Conservation (phyloP, 2,113 vertebrate genomes). For the Pavo muticus region DNA sequence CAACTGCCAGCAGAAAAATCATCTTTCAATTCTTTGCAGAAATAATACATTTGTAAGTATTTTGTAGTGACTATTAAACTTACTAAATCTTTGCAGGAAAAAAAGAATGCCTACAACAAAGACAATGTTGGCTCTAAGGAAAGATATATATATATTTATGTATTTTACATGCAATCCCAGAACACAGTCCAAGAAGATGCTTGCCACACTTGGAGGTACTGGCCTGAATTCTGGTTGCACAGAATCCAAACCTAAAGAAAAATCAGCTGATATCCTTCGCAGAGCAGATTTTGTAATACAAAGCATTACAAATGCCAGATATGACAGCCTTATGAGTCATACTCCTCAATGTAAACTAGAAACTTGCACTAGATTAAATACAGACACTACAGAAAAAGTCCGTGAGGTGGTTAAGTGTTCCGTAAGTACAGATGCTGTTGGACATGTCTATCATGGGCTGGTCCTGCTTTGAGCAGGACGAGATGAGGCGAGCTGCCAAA, state of each 20-base stretch:
- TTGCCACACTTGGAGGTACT: neutral
- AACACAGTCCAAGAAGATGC: neutral
- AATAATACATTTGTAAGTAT: slow-evolving; percentile 30
- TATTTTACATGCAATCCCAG: neutral
- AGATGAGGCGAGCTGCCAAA: neutral
- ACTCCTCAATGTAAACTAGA: neutral
- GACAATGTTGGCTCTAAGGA: neutral
- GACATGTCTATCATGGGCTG: neutral
- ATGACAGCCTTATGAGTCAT: neutral
- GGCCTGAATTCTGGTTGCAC: slow-evolving; percentile 24
- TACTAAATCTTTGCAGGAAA: neutral
- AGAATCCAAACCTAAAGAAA: slow-evolving; percentile 43
- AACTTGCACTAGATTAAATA: neutral
- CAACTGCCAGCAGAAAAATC: slow-evolving; percentile 53
- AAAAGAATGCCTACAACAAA: neutral
- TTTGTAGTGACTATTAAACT: slow-evolving; percentile 34
- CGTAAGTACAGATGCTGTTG: neutral
- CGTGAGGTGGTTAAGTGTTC: neutral
- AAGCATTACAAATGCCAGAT: neutral
- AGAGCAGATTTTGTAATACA: neutral
- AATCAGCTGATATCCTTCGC: slow-evolving; percentile 29
- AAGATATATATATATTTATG: neutral
- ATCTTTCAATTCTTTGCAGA: slow-evolving; percentile 34
- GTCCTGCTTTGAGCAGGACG: neutral
- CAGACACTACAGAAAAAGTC: neutral